Evolutionary conservation across 2,888 invertebrate species (phyloP), one percentile per base, ranked within the genome.

Genomic region (Empis stercorea): DNA sequence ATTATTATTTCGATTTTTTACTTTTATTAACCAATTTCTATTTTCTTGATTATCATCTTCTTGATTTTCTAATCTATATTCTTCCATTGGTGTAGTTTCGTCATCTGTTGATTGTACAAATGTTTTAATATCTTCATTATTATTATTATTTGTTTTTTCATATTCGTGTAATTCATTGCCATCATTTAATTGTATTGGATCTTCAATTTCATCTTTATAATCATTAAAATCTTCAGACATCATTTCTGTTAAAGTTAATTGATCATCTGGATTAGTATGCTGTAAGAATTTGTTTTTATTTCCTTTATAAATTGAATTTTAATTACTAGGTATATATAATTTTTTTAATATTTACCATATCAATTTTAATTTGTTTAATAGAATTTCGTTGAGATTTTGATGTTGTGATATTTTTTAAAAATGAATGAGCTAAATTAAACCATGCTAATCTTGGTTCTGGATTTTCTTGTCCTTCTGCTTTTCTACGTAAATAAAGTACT

Each of bases 381-480:
- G n/a, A 34, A 5, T 20, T 20, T 20, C 20, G 20, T 20, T 34
- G 10, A 27, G 36, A 52, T 17, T 61, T 56, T 4, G 56, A 56
- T 3, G 59, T 52, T 5, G 65, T 64, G 11, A 65, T 61, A 32
- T 54, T 46, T 42, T 58, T 57, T 11, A 64, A 54, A 48, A 64
- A 64, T 1, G 53, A 47, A 54, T 65, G 61, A 4, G 64, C 64
- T 14, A 53, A 53, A 32, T 57, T 59, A 37, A 64, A 64, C 64
- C 64, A 64, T 46, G 62, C 61, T 4, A 64, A 36, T 34, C 61
- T 64, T 2, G 64, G 65, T 27, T 56, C 59, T 20, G 20, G 4
- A 30, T 65, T 63, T 43, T 27, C 14, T 15, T 52, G 46, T 3
- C 58, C 61, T 36, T 49, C 40, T 34, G 40, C 11, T 23, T 4